Base-by-base conservation (phyloP, 2,113 vertebrate species). In the Physeter macrocephalus region DNA sequence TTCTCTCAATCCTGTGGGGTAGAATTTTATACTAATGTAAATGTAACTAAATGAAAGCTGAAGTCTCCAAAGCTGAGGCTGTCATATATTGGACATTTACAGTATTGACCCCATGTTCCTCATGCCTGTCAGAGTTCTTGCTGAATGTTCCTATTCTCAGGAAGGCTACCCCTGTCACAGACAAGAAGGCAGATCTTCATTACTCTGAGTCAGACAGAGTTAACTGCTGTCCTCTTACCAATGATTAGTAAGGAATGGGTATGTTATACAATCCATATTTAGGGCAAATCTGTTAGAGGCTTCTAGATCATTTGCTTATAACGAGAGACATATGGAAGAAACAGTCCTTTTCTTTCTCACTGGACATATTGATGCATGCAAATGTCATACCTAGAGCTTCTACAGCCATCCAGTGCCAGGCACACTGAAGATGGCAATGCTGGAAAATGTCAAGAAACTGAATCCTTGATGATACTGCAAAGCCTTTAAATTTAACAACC, bases 371-470 rank as follows among this genome's bases (percentile, higher is more conserved):
- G 17, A 93, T 59, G 7, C 87, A 57, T 64, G 29, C 17, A 80
- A 96, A 83, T 67, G 52, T 74, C 88, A 94, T 27, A 18, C 34
- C 41, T 62, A 72, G 43, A 93, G 62, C 7, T 72, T 87, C 69
- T 80, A 20, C 4, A 66, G 46, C 43, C 41, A 91, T 18, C 49
- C 20, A 82, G 52, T 49, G 46, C 21, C 57, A 67, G 31, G 10
- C 21, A 90, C 67, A 49, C 0, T 46, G 3, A 75, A 81, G 72
- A 80, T 2, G 3, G 61, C 14, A 61, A 12, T 59, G 36, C 21
- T 92, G 12, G 89, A 77, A 94, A 77, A 83, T 54, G 71, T 89
- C 66, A 92, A 90, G 18, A 92, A 85, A n/a, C 29, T 91, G 23
- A 74, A 91, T 72, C 31, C 62, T 54, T 74, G 20, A n/a, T 52